A percentile compares a stretch with the other conserved stretches of the same genome.
phyloP scores from a whole-genome alignment of 2,797 vertebrate species.

The Anguilla megastoma region DNA sequence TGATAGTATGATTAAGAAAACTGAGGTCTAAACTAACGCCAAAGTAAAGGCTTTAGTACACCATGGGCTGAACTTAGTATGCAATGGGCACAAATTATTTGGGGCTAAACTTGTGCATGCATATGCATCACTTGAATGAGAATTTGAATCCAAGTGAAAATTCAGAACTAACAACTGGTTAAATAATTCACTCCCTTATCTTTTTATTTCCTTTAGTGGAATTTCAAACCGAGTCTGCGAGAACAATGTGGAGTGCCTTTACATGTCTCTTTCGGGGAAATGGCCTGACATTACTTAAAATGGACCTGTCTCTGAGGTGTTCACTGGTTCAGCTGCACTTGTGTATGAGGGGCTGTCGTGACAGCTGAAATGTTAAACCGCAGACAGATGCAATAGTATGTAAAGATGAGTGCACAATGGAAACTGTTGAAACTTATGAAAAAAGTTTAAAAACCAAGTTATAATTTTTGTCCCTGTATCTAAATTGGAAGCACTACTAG shows the following conservation, averaged over 20 bases:
- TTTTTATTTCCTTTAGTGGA: not conserved
- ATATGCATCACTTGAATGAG: not conserved
- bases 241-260: conserved; percentile 32
- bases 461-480: not conserved
- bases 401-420: conserved; percentile 6
- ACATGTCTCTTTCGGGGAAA: conserved; percentile 3
- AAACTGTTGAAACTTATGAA: conserved; percentile 12
- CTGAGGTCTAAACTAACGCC: not conserved
- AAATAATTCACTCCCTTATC: not conserved
- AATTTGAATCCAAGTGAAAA: not conserved
- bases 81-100: not conserved
- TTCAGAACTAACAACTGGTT: not conserved
- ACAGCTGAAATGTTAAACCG: conserved; percentile 35
- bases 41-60: conserved; percentile 3
- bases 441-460: not conserved
- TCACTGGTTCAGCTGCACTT: conserved; percentile 10
- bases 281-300: not conserved
- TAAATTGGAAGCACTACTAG: not conserved
- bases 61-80: not conserved
- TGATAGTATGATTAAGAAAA: not conserved
- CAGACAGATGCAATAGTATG: conserved; percentile 14
- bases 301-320: not conserved
- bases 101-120: not conserved
- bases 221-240: not conserved
- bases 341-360: not conserved